Base-by-base conservation (phyloP, 2,888 invertebrate species). In the Erebia palarica region DNA sequence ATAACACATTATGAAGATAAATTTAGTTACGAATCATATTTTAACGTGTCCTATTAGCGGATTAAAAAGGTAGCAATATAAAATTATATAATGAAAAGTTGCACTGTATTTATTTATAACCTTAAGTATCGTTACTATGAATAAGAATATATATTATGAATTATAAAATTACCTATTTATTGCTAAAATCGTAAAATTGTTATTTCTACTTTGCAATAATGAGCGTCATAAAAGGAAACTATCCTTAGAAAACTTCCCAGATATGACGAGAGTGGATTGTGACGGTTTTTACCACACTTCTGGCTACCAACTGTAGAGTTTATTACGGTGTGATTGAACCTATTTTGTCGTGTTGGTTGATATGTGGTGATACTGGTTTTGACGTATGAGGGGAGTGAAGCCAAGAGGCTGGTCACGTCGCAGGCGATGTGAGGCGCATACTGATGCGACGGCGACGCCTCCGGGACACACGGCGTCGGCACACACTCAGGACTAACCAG, bases 351-450 rank as follows among this genome's bases (percentile, higher is more conserved):
- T 65, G 58, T 51, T 57, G 64, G 16, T 65, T 69, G 64, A 57
- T 55, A 64, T 61, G 68, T 58, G 79, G 77, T 80, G 81, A 77
- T 82, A 80, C 79, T 73, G 77, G 83, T 81, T 83, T 80, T 80
- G 81, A 81, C 78, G 76, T 79, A 77, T 73, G 78, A 72, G 76
- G 79, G 79, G 80, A 83, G 82, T 81, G 78, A 79, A 79, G 79
- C 79, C 77, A 76, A 80, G 77, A 88, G 84, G 84, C 88, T 77
- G 80, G 86, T 87, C 90, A 89, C 90, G 90, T 88, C 81, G 80
- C 77, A 75, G 80, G 84, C 82, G 83, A 81, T 84, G 84, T 81
- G 81, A 79, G 80, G 75, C 74, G 91, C 86, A 91, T 92, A 90
- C 84, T 87, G 87, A 91, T 90, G 84, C 81, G 75, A 68, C 73